phyloP scores from a whole-genome alignment of 2,113 vertebrate genomes.

The Vidua macroura region DNA sequence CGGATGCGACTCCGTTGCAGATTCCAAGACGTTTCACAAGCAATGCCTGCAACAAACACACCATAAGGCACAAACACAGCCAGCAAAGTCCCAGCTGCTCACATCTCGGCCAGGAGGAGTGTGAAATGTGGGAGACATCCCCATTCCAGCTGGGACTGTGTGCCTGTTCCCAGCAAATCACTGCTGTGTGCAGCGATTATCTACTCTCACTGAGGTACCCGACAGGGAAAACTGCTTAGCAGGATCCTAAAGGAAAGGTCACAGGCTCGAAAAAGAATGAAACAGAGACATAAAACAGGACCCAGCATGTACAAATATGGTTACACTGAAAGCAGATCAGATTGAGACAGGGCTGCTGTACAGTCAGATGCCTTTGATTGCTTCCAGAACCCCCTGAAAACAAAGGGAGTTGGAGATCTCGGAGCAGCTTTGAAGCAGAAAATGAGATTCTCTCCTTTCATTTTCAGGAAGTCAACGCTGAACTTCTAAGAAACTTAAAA shows the following conservation, averaged over 20 bases:
- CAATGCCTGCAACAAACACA: background rate
- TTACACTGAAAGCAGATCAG: conserved; percentile 22
- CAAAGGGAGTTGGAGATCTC: background rate
- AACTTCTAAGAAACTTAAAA: conserved; percentile 22
- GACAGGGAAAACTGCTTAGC: conserved; percentile 32
- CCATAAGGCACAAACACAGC: background rate
- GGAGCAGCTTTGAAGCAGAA: conserved; percentile 51
- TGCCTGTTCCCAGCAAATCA: background rate
- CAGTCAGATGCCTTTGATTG: conserved; percentile 23
- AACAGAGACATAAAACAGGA: conserved; percentile 30
- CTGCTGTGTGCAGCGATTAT: background rate
- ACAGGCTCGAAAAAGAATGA: conserved; percentile 15
- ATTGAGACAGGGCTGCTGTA: background rate
- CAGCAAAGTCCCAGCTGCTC: background rate
- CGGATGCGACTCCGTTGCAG: fast-evolving
- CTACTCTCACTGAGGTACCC: conserved; percentile 4
- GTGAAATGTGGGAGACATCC: background rate
- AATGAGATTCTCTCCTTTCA: conserved; percentile 25
- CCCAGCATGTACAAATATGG: conserved; percentile 35
- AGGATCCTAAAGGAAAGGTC: conserved; percentile 38
- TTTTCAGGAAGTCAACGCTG: background rate
- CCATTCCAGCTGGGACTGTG: background rate
- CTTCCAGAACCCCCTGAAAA: conserved; percentile 15
- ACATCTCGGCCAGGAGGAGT: background rate
- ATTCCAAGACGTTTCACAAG: background rate